Base-by-base conservation (phyloP, 2,113 vertebrate species). In the Anoplopoma fimbria region DNA sequence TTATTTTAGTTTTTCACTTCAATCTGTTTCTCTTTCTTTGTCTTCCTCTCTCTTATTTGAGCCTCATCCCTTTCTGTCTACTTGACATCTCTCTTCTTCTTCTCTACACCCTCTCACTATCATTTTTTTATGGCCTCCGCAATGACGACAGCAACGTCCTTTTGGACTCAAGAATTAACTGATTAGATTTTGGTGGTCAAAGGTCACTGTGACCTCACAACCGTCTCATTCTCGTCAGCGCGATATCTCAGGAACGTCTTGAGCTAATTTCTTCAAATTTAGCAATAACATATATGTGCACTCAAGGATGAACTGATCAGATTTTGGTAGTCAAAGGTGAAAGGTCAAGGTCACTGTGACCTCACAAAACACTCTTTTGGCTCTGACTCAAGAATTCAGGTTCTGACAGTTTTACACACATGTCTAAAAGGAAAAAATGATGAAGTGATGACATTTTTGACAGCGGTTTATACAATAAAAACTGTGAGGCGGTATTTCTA, bases 101-200 rank as follows among this genome's bases (percentile, higher is more conserved):
- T 29, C 23, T 75, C 80, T 79, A 77, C 68, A 27, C 77, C 67
- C 49, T 25, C n/a, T 76, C 82, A 77, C 80, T 68, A 29, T 80
- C 73, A 73, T 63, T 47, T 23, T 13, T 45, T 33, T 14, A n/a
- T n/a, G 3, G 40, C 12, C 40, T 12, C 40, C 40, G 3, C 40
- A 42, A 2, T 13, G 9, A 14, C 12, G 13, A 40, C 38, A 40
- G 40, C 40, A 4, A 6, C 45, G 13, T 17, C 17, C 45, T 19
- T 17, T 47, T 6, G 45, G 45, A 23, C 47, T 21, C 47, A 51
- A 8, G 19, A 23, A 51, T 51, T 2, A 21, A 2, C 47, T 21
- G 47, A 51, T 47, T 51, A 23, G 19, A 51, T 23, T 8, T 51
- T 8, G 47, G 47, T 8, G 19, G 19, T 49, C 47, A 49, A 21